Evolutionary conservation across 2,888 invertebrate species (phyloP).

Genomic region (Melinaea marsaeus): DNA sequence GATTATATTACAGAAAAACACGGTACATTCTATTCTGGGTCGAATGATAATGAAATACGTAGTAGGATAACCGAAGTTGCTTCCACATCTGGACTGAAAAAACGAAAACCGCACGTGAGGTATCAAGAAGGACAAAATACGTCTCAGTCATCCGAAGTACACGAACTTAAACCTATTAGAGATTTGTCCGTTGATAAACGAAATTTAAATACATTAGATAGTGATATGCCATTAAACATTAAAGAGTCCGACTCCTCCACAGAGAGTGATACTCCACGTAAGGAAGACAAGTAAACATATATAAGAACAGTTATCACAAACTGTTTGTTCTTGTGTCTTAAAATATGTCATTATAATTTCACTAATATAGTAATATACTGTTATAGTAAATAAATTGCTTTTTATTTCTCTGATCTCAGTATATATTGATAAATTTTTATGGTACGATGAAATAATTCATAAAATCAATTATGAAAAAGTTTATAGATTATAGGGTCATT

Average conservation of each 20-base stretch:
- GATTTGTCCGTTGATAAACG: constrained; percentile 23
- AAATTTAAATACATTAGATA: constrained; percentile 25
- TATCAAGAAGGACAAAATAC: constrained; percentile 13
- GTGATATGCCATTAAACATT: constrained; percentile 19
- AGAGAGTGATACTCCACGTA: neutral
- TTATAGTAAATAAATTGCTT: too few species aligned
- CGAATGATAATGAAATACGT: neutral
- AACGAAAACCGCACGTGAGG: constrained; percentile 15
- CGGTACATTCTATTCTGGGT: neutral
- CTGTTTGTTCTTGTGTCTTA: too few species aligned
- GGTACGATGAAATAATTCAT: too few species aligned
- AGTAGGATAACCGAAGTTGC: neutral
- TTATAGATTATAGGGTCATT: too few species aligned
- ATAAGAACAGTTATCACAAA: neutral
- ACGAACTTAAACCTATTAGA: constrained; percentile 28
- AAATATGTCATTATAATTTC: too few species aligned
- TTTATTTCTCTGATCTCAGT: too few species aligned
- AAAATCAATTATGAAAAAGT: too few species aligned
- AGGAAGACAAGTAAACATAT: neutral
- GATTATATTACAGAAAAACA: constrained; percentile 30
- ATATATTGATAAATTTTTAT: too few species aligned
- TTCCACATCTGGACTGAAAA: constrained; percentile 11
- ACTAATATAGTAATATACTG: too few species aligned
- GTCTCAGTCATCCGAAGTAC: constrained; percentile 6
- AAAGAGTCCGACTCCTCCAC: neutral